These are phyloP conservation scores for Campaea margaritaria DNA, from an alignment of 2,888 invertebrate genomes.

Conservation along the genomic window DNA sequence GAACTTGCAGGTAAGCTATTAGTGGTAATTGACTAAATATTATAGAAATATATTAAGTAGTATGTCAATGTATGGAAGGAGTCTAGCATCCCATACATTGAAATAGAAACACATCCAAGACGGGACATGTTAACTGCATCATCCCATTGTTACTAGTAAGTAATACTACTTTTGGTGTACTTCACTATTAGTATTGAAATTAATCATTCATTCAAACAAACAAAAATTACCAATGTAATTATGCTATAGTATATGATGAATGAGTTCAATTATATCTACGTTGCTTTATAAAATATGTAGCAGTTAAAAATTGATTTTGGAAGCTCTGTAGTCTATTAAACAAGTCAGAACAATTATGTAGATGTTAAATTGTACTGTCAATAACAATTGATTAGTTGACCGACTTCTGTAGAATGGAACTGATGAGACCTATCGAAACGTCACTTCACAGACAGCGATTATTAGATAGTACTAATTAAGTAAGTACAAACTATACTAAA, in stretches of 20 bases:
- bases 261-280: no score
- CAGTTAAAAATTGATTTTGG: no score
- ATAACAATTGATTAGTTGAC: neutral
- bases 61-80: conserved; percentile 68
- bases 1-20: conserved; percentile 1
- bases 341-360: conserved; percentile 23
- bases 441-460: no score
- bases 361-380: conserved; percentile 10
- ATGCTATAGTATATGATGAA: no score
- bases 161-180: conserved; percentile 62
- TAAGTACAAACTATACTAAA: no score
- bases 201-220: conserved; percentile 14
- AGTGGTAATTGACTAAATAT: conserved; percentile 36
- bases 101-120: conserved; percentile 40
- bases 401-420: no score
- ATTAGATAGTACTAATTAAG: no score
- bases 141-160: conserved; percentile 36
- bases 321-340: conserved; percentile 12
- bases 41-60: conserved; percentile 38
- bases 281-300: no score
- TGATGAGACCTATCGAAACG: neutral
- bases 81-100: conserved; percentile 64
- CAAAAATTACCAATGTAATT: conserved; percentile 1
- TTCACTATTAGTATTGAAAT: conserved; percentile 33
- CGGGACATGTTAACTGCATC: conserved; percentile 22